These are phyloP conservation scores for Macrobrachium nipponense DNA, from an alignment of 1,140 invertebrate genomes.

Conservation along the genomic window DNA sequence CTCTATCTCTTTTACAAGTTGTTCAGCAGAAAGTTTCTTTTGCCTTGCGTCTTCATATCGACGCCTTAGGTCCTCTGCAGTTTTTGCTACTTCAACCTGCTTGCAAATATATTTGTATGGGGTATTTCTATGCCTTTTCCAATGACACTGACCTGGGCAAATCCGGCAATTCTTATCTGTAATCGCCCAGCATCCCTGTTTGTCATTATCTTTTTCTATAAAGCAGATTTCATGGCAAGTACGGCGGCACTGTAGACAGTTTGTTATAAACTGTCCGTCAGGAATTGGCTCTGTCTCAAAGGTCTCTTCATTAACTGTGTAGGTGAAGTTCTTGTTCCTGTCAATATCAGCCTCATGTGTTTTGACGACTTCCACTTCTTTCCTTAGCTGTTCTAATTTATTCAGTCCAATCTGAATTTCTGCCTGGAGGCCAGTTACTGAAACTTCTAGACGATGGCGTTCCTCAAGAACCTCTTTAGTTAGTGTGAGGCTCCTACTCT, in stretches of 20 bases:
- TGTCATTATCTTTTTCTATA: too few relatives aligned
- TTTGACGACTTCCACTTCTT: background rate
- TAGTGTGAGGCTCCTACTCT: constrained; percentile 23
- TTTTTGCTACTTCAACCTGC: background rate
- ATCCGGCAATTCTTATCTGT: background rate
- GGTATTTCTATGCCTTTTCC: background rate
- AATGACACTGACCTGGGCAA: background rate
- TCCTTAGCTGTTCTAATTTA: background rate
- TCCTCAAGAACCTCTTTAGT: constrained; percentile 32
- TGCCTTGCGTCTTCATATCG: background rate
- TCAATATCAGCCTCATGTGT: background rate
- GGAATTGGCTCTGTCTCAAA: background rate
- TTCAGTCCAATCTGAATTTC: background rate
- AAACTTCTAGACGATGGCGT: too few relatives aligned
- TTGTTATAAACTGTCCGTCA: background rate
- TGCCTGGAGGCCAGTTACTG: background rate
- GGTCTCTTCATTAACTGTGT: background rate
- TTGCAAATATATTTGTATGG: background rate
- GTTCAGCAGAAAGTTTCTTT: background rate
- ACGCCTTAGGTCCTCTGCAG: background rate
- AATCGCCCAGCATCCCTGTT: background rate
- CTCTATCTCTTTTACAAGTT: background rate
- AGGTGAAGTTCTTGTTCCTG: background rate
- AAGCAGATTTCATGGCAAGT: too few relatives aligned
- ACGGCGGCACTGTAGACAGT: too few relatives aligned